Base-by-base conservation (phyloP, 2,888 invertebrate species). In the Parasteatoda lunata region DNA sequence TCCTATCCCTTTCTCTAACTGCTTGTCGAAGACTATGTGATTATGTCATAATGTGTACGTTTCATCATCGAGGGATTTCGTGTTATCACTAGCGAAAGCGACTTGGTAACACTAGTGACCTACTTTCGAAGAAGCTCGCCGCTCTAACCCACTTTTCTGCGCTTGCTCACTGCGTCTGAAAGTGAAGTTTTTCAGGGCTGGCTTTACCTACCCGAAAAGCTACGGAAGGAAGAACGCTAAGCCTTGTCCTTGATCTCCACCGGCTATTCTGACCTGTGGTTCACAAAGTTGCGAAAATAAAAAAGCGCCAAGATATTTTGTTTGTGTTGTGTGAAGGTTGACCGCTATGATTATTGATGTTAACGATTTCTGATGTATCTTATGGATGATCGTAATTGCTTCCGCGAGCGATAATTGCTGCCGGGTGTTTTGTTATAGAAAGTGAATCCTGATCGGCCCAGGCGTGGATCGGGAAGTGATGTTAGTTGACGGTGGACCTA, bases 71-170 rank as follows among this genome's bases (percentile, higher is more conserved):
- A 52, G 9, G 51, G 69, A 65, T 77, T 77, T 54, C 45, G n/a
- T 54, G 68, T 47, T 49, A 47, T 51, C 66, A 54, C 68, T 9
- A 77, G 69, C 77, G 49, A 59, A 59, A 59, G 76, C 48, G 30
- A 30, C 73, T 81, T 49, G 30, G 30, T 30, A 70, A 83, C 85
- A 80, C 71, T 76, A 77, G 77, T 87, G 87, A 87, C 87, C 87
- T 59, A 87, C 70, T 87, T 87, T 83, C 87, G 69, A 45, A 79
- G 48, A 84, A 84, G 84, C 82, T 73, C 68, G 78, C 73, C 78
- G 73, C 54, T 81, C 65, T 87, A 87, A 87, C 87, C 87, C 87
- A 87, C 82, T 87, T 85, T 87, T 75, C 72, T 77, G 87, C 87
- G 81, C 81, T 15, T 78, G 87, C 82, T 76, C 85, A 76, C 54